Conservation (phyloP, 1,140 invertebrate genomes). For the Brachionus rotundiformis region DNA sequence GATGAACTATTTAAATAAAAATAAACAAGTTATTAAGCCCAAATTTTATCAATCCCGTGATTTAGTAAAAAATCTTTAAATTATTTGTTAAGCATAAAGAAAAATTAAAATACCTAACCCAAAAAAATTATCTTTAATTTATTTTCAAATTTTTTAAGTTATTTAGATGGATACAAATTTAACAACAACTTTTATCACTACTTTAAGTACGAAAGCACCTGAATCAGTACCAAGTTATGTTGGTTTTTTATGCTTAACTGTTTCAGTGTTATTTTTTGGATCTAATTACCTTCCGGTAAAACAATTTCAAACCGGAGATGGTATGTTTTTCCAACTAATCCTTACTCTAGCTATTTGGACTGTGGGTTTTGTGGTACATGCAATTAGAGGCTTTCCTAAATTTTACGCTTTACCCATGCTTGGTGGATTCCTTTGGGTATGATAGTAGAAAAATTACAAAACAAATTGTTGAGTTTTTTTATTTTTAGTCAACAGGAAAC, state of each 20-base stretch:
- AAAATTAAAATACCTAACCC: not conserved
- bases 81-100: not conserved
- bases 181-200: conserved; percentile 18
- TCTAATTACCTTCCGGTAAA: conserved; percentile 65
- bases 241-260: conserved; percentile 58
- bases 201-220: not conserved
- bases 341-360: conserved; percentile 59
- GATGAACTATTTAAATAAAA: not conserved
- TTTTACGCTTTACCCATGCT: conserved; percentile 62
- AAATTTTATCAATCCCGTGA: not conserved
- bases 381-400: conserved; percentile 55
- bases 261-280: conserved; percentile 62
- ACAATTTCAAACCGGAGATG: conserved; percentile 64
- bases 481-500: conserved; percentile 41
- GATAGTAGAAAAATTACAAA: not conserved
- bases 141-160: not conserved
- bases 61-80: not conserved
- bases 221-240: conserved; percentile 53
- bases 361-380: conserved; percentile 58
- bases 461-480: not conserved
- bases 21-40: not conserved
- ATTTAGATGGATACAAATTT: conserved; percentile 30
- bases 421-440: conserved; percentile 60
- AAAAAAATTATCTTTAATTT: not conserved
- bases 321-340: conserved; percentile 64